Percentiles rank a stretch among this genome's conserved stretches.
phyloP scores from a whole-genome alignment of 1,140 invertebrate species.

The Diorhabda elongata region DNA sequence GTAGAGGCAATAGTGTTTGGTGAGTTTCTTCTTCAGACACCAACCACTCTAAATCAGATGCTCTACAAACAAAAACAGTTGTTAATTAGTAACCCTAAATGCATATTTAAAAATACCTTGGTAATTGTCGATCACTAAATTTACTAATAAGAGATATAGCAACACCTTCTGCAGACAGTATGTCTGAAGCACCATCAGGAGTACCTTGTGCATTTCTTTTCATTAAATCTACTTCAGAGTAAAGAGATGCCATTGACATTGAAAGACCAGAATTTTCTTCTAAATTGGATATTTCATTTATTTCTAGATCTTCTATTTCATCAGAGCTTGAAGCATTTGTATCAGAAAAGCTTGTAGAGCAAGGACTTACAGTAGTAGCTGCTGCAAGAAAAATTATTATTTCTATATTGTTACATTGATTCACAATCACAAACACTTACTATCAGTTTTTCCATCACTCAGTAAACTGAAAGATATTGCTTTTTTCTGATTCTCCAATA shows the following conservation, averaged over 20 bases:
- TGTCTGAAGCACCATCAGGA: conserved; percentile 48
- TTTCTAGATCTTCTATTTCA: conserved; percentile 53
- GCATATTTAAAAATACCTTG: conserved; percentile 40
- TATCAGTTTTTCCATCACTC: conserved; percentile 58
- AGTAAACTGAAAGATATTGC: conserved; percentile 38
- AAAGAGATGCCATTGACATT: conserved; percentile 61
- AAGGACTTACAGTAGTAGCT: conserved; percentile 54
- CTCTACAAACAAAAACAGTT: conserved; percentile 45
- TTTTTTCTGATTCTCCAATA: conserved; percentile 49
- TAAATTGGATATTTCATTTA: conserved; percentile 50
- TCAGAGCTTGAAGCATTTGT: conserved; percentile 53
- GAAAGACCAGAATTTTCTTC: conserved; percentile 52
- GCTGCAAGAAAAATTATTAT: conserved; percentile 30
- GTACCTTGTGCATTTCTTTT: conserved; percentile 42
- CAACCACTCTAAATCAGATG: conserved; percentile 78
- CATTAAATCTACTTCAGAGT: conserved; percentile 56
- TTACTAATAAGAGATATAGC: conserved; percentile 72
- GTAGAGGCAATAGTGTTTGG: conserved; percentile 72
- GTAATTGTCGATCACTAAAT: conserved; percentile 74
- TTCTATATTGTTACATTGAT: no score
- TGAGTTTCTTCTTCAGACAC: conserved; percentile 76
- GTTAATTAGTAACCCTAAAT: background rate
- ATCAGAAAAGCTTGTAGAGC: conserved; percentile 51
- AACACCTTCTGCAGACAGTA: conserved; percentile 70
- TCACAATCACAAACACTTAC: conserved; percentile 45